Base-by-base conservation (phyloP, 2,113 vertebrate genomes). In the Orientallactaga bullata region DNA sequence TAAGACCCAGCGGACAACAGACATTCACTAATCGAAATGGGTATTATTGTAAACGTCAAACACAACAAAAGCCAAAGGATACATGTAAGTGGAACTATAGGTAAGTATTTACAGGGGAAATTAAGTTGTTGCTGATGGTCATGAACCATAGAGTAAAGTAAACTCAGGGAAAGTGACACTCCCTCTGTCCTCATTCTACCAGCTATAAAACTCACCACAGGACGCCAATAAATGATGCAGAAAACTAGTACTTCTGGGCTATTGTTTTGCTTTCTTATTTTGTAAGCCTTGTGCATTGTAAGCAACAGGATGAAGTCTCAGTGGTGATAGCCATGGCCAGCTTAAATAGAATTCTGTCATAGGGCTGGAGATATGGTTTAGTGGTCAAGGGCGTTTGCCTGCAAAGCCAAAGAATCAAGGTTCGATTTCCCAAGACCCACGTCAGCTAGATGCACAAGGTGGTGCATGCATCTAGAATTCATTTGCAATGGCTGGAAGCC, bases 211-310 rank as follows among this genome's bases (percentile, higher is more conserved):
- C 32, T 89, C 35, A 60, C 51, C 69, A 58, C 68, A 78, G 65
- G 17, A 95, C 93, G 79, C 32, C 88, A 91, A 85, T 63, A 91
- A 95, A 68, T 90, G 82, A 32, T 71, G 51, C 26, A 61, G 85
- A 78, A 86, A 94, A 60, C 30, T 80, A 85, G 72, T 77, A 76
- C 66, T 96, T 88, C 58, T 20, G 11, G 47, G 21, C 55, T 28
- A 13, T 63, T 32, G 51, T 89, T 66, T 68, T 65, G 60, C 76
- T 73, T 91, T 32, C 71, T 86, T 92, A 32, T 72, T 94, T 92
- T 83, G 15, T 72, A 86, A 37, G 35, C 20, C 30, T 74, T 72
- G 42, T 28, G 10, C 51, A 83, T 77, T 90, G 66, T 88, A 69
- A 89, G 84, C 88, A 90, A 47, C 15, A 82, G 21, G n/a, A 94